These are phyloP conservation scores for Plestiodon gilberti DNA, from an alignment of 2,113 vertebrate species.

Conservation along the genomic window DNA sequence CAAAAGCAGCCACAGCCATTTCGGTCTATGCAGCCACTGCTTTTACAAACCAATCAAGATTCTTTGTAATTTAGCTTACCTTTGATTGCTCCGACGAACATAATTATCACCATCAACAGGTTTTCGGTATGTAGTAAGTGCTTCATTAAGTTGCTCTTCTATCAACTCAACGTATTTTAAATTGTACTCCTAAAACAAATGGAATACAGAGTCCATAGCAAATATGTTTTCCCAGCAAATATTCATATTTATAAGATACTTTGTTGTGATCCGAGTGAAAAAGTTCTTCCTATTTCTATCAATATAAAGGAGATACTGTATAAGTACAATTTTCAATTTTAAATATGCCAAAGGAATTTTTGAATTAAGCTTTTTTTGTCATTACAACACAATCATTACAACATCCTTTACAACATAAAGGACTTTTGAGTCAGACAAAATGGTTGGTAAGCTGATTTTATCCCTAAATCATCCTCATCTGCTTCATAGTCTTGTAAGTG, in stretches of 20 bases:
- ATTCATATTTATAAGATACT: background rate
- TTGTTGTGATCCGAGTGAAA: background rate
- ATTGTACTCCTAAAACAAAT: slow-evolving; percentile 88
- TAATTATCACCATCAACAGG: slow-evolving; percentile 98
- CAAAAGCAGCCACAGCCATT: slow-evolving; percentile 3
- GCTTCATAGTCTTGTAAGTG: background rate
- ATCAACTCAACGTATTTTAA: slow-evolving; percentile 96
- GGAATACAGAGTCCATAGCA: background rate
- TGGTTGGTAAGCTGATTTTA: background rate
- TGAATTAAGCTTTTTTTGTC: background rate
- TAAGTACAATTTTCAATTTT: too few species aligned
- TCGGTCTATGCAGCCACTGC: background rate
- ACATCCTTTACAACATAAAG: background rate
- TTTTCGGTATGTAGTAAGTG: slow-evolving; percentile 96
- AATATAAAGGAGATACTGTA: background rate
- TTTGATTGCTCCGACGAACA: slow-evolving; percentile 97
- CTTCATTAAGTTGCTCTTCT: slow-evolving; percentile 97
- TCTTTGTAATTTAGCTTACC: slow-evolving; percentile 68
- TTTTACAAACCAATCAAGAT: background rate
- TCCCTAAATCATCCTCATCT: too few species aligned
- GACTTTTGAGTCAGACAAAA: background rate
- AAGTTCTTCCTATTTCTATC: background rate
- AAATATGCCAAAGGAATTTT: background rate
- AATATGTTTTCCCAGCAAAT: background rate
- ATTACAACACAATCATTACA: too few species aligned